phyloP scores from a whole-genome alignment of 2,113 vertebrate genomes.

The Eudyptes chrysolophus region DNA sequence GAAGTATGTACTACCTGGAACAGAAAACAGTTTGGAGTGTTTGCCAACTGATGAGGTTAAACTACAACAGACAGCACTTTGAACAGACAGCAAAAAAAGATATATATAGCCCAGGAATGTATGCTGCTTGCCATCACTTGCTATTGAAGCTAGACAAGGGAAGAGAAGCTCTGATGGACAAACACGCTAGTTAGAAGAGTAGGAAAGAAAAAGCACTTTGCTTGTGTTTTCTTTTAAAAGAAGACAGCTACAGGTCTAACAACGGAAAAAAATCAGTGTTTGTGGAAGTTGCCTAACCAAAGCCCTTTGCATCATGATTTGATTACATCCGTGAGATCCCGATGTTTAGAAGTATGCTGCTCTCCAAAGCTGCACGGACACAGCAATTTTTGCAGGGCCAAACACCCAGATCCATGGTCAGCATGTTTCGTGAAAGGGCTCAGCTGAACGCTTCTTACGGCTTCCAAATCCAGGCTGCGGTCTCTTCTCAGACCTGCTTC shows the following conservation, averaged over 20 bases:
- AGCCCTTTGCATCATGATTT: not conserved
- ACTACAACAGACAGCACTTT: not conserved
- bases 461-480: not conserved
- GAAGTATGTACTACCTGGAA: not conserved
- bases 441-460: not conserved
- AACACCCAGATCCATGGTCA: not conserved
- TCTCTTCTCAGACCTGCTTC: not conserved
- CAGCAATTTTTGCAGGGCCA: not conserved
- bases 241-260: not conserved
- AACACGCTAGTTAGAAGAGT: not conserved
- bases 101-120: not conserved
- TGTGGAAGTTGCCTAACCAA: not conserved
- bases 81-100: not conserved
- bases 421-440: not conserved
- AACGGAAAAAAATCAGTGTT: not conserved
- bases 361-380: not conserved
- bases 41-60: not conserved
- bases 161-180: not conserved
- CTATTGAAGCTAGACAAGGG: not conserved
- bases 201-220: not conserved
- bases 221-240: not conserved
- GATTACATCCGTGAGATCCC: not conserved
- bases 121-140: not conserved
- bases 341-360: not conserved
- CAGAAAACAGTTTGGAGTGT: not conserved